Base-by-base conservation (phyloP, 2,797 vertebrate genomes). In the Babyrousa celebensis region DNA sequence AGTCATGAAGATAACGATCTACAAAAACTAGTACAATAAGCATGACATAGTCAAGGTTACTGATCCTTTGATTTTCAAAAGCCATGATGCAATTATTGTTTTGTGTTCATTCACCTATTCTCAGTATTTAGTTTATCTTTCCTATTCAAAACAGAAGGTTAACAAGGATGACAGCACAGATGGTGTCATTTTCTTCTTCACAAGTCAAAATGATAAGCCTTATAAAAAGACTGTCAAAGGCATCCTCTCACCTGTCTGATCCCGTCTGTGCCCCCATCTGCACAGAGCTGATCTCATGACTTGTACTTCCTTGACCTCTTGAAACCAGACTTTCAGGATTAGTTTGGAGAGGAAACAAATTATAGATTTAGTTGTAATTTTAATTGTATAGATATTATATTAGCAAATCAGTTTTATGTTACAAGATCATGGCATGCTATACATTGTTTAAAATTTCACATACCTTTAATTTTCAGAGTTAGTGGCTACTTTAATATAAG, bases 241-340 rank as follows among this genome's bases (percentile, higher is more conserved):
- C 16, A 12, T 70, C 40, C 63, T 93, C 58, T 96, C 92, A 96
- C 78, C 75, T 95, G 79, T 65, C 71, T 80, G 3, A 9, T 32
- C 77, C 85, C 91, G 91, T 96, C 95, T 95, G 85, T 95, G 83
- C 3, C 92, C 87, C 85, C 87, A 95, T 96, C 95, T 93, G 83
- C 77, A 88, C 36, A n/a, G n/a, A 15, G 3, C 65, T 83, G 80
- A 93, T 80, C 36, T 54, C 62, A 93, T 58, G 62, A 87, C 21
- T 84, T 90, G 2, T 63, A 48, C 9, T 86, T 94, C 20, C 52
- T 72, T 89, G 88, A 93, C 85, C 89, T 91, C 58, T 93, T 85
- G 16, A 36, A 89, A 78, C 16, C n/a, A 85, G 16, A 2, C 2
- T 62, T 56, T 23, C 17, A 27, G 29, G 5, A 79, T 92, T 14